Base-by-base conservation (phyloP, 2,888 invertebrate genomes). In the Trissolcus brochymenae region DNA sequence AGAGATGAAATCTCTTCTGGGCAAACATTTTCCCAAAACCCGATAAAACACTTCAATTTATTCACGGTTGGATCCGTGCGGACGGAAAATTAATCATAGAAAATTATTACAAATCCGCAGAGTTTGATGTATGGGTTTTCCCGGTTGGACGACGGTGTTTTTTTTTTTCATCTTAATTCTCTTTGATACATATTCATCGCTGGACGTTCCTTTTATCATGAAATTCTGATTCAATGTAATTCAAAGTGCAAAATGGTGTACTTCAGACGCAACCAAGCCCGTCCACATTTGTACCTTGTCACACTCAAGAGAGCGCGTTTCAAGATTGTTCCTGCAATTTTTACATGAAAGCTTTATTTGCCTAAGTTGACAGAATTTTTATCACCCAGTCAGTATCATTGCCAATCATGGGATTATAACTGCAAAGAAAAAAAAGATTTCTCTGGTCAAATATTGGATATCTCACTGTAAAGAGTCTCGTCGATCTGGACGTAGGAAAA, bases 201-300 rank as follows among this genome's bases (percentile, higher is more conserved):
- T 62, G 55, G 40, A n/a, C 60, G 41, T 61, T 35, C 61, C 11
- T 46, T 46, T 46, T 70, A 62, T 70, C 59, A 61, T 49, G 55
- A 59, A 61, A 56, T 61, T 41, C 17, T 61, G 61, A 70, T 70
- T 62, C 70, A n/a, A 25, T 61, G 54, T 40, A 59, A 61, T 70
- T 61, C 50, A 61, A 62, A 70, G 70, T 70, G 70, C 70, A 25
- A 70, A 70, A 70, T 70, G 54, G 70, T 70, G 70, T 70, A 70
- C 55, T 70, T 17, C 49, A 40, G 49, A 56, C 60, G 68, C 55
- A 68, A 68, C 54, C 25, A 56, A 70, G 70, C 54, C 50, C 55
- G 55, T 61, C 61, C 43, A 41, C 70, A 70, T 70, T 70, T 70
- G 70, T 70, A 46, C 61, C 61, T 61, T 70, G 70, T 70, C 70